Base-by-base conservation (phyloP, 1,140 invertebrate species). In the Saccostrea echinata region DNA sequence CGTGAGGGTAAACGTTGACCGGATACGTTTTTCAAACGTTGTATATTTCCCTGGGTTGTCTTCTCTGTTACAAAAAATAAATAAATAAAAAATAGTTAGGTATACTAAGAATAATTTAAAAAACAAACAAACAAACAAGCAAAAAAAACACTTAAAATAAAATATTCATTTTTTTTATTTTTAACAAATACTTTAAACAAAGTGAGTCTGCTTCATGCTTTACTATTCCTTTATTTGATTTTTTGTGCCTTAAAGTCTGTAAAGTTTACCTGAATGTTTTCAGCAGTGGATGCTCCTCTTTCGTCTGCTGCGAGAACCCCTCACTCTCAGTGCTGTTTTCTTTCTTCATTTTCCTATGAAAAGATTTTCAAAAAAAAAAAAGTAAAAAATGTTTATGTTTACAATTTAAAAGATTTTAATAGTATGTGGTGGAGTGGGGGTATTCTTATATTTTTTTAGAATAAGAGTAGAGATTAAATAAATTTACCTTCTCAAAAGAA, bases 221-320 rank as follows among this genome's bases (percentile, higher is more conserved):
- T 57, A 13, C 9, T 57, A 57, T 57, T 57, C 55, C 21, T 57
- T 57, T 57, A 57, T 57, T 57, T 57, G 13, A 18, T 57, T 18
- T 57, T 57, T 57, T 57, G 55, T 57, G 55, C 55, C 55, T 57
- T 57, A 18, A 57, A 57, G 55, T 57, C 55, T 57, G 21, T 21
- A 57, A 57, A 57, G 55, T 57, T 57, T 76, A 76, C 71, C 71
- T 76, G 71, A 76, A 76, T 35, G 24, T 76, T 76, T 76, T 76
- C 71, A 76, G 33, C 24, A 76, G 24, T 27, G 71, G 71, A 35
- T 76, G 24, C 71, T 76, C 71, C 33, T 76, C 71, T 30, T 35
- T 76, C 71, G 18, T 76, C 71, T 76, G 71, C 33, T 76, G 71
- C n/a, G 71, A 21, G 71, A 76, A 57, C 55, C 55, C 55, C 21